Evolutionary conservation across 1,140 invertebrate species (phyloP).

Genomic region (Antheraea mylitta): DNA sequence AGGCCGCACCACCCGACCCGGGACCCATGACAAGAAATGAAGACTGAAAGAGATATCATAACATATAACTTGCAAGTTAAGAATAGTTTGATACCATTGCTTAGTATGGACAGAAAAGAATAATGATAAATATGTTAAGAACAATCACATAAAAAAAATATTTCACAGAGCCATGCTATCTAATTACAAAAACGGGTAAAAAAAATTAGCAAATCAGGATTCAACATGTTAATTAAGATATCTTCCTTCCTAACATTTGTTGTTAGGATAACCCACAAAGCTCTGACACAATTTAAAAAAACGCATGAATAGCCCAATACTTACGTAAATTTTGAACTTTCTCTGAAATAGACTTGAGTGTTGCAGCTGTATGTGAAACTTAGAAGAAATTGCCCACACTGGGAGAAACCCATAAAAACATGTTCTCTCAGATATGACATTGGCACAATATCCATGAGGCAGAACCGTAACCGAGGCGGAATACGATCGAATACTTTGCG

Average conservation of each 20-base stretch:
- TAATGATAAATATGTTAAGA: no score
- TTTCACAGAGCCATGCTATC: background rate
- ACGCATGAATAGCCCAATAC: constrained; percentile 19
- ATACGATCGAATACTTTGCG: constrained; percentile 79
- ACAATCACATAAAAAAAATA: no score
- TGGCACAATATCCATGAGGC: constrained; percentile 80
- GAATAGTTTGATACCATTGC: no score
- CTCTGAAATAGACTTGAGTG: constrained; percentile 58
- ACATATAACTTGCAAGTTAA: no score
- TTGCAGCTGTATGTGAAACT: constrained; percentile 83
- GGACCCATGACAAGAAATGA: constrained; percentile 73
- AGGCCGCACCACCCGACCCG: constrained; percentile 57
- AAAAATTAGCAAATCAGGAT: background rate
- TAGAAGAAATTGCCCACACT: constrained; percentile 94
- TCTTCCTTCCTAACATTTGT: no score
- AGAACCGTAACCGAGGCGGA: constrained; percentile 81
- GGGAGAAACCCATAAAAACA: constrained; percentile 95
- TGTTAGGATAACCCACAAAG: no score
- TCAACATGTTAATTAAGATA: background rate
- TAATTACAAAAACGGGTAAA: no score
- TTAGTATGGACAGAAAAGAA: no score
- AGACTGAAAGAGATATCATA: constrained; percentile 38
- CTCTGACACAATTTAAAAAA: no score
- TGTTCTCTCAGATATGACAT: constrained; percentile 80
- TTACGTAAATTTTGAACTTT: constrained; percentile 73